Evolutionary conservation across 2,797 vertebrate species (phyloP), one percentile per base, ranked within the genome.

Genomic region (Intellagama lesueurii): DNA sequence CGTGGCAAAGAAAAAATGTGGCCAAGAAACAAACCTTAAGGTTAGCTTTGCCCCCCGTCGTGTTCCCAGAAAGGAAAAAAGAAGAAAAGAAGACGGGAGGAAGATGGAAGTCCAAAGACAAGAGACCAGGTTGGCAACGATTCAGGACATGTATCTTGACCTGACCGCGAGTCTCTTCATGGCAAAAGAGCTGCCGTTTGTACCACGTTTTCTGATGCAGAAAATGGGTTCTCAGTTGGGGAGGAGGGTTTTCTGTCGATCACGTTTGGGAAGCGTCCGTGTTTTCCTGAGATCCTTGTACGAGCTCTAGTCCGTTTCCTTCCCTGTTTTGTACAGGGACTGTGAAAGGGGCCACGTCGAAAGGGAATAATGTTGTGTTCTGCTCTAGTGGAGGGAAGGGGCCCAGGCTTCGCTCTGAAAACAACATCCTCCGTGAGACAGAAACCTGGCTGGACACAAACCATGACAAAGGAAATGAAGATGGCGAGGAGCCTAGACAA

Each of bases 81-180:
- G 87, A 81, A 75, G 70, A 76, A 73, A 70, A 77, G 35, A 81
- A 72, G 11, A 44, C 60, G 4, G 19, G 60, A 64, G 19, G 60
- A 64, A 64, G 60, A 22, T 22, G 19, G 22, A 56, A 4, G 12
- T 12, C 72, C 44, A 89, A 91, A 68, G 8, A 69, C 4, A 60
- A 49, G 40, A n/a, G 26, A 26, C 5, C 91, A 87, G 93, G 93
- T 77, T 44, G n/a, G 86, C 26, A 64, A 47, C 73, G 60, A 30
- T 84, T 64, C 66, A 32, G 1, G 19, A 40, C 56, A 35, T 5
- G 0, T 1, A 1, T 11, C 19, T 79, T 19, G 68, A 52, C 0
- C 0, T 1, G 0, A 40, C 52, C 4, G 64, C 5, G 40, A 28
- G 16, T 7, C 68, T 3, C 35, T 83, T 52, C 70, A 56, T 7